A percentile compares a stretch with the other conserved stretches of the same genome.
phyloP scores from a whole-genome alignment of 64 coral and sea anemone species.

The Porites australiensis region DNA sequence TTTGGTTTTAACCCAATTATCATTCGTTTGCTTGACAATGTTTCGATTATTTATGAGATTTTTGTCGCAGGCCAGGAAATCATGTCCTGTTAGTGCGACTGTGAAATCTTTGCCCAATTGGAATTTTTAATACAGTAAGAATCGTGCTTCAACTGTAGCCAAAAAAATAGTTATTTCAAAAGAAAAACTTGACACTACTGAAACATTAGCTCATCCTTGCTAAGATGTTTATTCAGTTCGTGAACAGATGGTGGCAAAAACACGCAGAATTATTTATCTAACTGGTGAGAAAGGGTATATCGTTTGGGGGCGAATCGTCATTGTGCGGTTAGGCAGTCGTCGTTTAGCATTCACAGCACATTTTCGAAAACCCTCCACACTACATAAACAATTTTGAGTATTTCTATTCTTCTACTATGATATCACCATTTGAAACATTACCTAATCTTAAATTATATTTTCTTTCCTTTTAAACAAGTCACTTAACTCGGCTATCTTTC shows the following conservation, averaged over 20 bases:
- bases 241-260: slow-evolving; percentile 7
- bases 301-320: neutral
- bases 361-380: neutral
- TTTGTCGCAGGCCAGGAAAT: neutral
- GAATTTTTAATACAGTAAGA: too few species aligned
- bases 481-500: neutral
- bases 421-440: too few species aligned
- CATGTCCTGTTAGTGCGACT: too few species aligned
- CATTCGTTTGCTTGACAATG: neutral
- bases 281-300: neutral
- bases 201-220: too few species aligned
- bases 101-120: too few species aligned
- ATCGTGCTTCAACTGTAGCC: too few species aligned
- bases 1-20: neutral
- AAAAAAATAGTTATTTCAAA: too few species aligned
- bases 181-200: too few species aligned
- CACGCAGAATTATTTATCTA: slow-evolving; percentile 10
- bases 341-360: neutral
- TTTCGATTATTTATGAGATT: neutral
- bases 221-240: too few species aligned
- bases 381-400: neutral
- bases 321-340: slow-evolving; percentile 17
- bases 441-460: neutral
- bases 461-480: neutral
- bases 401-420: too few species aligned